Evolutionary conservation across 2,113 vertebrate species (phyloP).

Genomic region (Ciconia maguari): DNA sequence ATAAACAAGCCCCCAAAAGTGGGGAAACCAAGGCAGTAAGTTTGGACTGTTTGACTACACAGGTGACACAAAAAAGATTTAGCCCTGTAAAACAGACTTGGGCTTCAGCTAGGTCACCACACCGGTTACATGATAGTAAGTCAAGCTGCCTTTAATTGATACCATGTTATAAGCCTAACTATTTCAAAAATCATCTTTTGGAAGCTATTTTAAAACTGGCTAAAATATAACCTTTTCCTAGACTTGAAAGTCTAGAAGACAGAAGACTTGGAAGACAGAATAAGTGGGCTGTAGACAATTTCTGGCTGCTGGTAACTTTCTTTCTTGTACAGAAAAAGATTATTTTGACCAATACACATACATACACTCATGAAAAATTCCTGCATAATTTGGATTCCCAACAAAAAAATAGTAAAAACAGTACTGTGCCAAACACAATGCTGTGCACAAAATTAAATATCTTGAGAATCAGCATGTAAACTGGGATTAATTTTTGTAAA

Average conservation of each 20-base stretch:
- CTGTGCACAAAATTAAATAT: neutral
- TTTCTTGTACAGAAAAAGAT: neutral
- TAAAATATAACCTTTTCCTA: neutral
- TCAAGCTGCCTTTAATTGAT: neutral
- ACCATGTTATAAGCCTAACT: accelerated
- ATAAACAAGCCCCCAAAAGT: neutral
- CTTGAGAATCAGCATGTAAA: neutral
- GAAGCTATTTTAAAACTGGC: neutral
- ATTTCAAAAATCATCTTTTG: neutral
- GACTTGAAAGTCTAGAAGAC: neutral
- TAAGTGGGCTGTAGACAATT: neutral
- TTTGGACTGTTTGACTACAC: neutral
- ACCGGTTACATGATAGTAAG: neutral
- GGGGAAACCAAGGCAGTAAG: neutral
- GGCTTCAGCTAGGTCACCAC: neutral
- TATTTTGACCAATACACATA: neutral
- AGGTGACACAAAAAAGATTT: neutral
- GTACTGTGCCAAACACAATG: neutral
- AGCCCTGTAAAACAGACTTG: neutral
- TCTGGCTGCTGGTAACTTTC: neutral
- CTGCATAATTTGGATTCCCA: neutral
- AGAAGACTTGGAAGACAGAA: neutral
- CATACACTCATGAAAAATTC: neutral
- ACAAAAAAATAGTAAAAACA: neutral
- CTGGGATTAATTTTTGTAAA: neutral